Base-by-base conservation (phyloP, 1,140 invertebrate species). In the Trypoxylus dichotomus region DNA sequence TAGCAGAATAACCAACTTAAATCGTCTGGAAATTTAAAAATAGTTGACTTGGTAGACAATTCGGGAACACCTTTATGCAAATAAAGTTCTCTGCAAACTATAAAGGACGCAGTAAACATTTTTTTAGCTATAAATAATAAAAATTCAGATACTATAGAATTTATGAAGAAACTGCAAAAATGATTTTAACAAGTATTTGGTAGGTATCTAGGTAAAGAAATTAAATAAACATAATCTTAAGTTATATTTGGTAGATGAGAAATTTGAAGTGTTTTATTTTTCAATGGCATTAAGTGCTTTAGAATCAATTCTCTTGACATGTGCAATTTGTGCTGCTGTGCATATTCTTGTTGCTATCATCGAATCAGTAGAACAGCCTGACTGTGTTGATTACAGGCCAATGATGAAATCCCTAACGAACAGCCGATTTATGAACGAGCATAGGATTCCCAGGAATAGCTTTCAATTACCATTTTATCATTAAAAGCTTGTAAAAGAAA, bases 231-330 rank as follows among this genome's bases (percentile, higher is more conserved):
- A 68, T 21, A 27, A 29, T 27, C 8, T 68, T 11, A 24, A 10
- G 27, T 68, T 25, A 37, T 7, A 37, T 8, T 8, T 37, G 32
- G 32, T 37, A 37, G 5, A 37, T 37, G 32, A 37, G 32, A 37
- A 37, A 37, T 37, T 37, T 37, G 32, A 37, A 37, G 32, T 37
- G 10, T 37, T 21, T 10, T 29, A 68, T 3, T 41, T 74, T 74
- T 54, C 68, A 75, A 80, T 80, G 79, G 77, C 74, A 24, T 77
- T 80, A 74, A 76, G 68, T 25, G 76, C 76, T 24, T 15, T 79
- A n/a, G 79, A 80, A 76, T 80, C 77, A 13, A 75, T 80, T 76
- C 21, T 76, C 8, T 43, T 80, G 15, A 80, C 79, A 8, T 60
- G 79, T 41, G 76, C 58, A 47, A 79, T 80, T 7, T 80, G 78